Evolutionary conservation across 2,888 invertebrate species (phyloP), one percentile per base, ranked within the genome.

Genomic region (Dolichomitus sp.): DNA sequence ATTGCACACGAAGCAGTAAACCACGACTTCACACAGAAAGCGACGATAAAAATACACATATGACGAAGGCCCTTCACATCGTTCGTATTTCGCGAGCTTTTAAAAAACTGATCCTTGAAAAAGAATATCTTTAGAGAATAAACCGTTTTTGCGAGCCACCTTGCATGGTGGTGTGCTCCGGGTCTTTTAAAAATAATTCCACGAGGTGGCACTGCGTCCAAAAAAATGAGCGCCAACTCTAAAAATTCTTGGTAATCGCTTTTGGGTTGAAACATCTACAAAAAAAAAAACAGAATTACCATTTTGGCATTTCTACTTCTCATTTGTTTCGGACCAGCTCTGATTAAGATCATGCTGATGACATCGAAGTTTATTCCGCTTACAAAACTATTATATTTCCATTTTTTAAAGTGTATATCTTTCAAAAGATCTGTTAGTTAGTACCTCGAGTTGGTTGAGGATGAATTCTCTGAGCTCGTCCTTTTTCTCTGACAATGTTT

Each of bases 111-210:
- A 4, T 79, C 66, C 50, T 83, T 75, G 68, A 89, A 89, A 48
- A 89, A 42, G 75, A 75, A 89, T 33, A 90, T 89, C 83, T 90
- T 90, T 3, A 40, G 57, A 42, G 57, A 70, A 14, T 70, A 70
- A 42, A 70, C 57, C 14, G 70, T 57, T 70, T 50, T 70, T 9
- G 70, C 68, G 27, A 76, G 65, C 54, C 76, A 76, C 45, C 57
- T 37, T 42, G 76, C 66, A 33, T 76, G 76, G 45, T 68, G 68
- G 17, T 68, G 66, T 5, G 68, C 76, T 4, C 76, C 76, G 30
- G 76, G 68, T 45, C 14, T 54, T 33, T 68, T 76, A 40, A 76
- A 76, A 4, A 12, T 68, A 17, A 76, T 76, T 23, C 45, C 33
- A 30, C 11, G 65, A 27, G 7, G 66, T 30, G 68, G 68, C 40